phyloP scores from a whole-genome alignment of 2,113 vertebrate species.

The Hemibates koningsi region DNA sequence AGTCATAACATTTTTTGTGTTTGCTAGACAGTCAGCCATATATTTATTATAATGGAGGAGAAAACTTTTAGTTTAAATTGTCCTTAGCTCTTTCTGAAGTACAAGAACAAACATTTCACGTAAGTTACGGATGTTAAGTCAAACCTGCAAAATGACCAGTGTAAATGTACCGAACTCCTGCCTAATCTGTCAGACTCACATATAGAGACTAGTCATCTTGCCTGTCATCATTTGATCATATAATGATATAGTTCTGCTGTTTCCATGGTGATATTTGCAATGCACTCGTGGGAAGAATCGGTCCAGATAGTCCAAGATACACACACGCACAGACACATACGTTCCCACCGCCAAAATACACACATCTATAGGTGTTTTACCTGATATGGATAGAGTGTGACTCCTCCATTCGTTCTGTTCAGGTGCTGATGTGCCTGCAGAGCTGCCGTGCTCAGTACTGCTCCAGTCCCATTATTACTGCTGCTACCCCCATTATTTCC shows the following conservation, averaged over 20 bases:
- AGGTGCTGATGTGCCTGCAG: constrained; percentile 86
- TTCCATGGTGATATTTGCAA: neutral
- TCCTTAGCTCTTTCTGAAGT: neutral
- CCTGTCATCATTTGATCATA: neutral
- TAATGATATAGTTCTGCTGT: neutral
- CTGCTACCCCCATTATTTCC: constrained; percentile 68
- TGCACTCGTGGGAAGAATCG: neutral
- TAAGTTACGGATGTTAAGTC: neutral
- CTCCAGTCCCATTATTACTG: constrained; percentile 58
- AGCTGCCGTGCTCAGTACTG: constrained; percentile 70
- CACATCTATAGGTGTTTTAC: constrained; percentile 63
- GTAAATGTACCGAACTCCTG: neutral
- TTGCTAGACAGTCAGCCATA: neutral
- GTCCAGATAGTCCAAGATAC: neutral
- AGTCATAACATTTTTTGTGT: neutral
- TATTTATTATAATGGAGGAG: neutral
- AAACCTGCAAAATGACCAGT: neutral
- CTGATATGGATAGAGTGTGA: constrained; percentile 95
- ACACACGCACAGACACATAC: neutral
- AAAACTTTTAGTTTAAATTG: neutral
- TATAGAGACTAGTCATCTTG: neutral
- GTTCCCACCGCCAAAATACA: neutral
- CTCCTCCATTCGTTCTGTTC: constrained; percentile 84
- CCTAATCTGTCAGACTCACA: neutral
- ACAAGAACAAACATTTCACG: neutral